These are phyloP conservation scores for Aporophyla lueneburgensis DNA, from an alignment of 2,888 invertebrate genomes.

Conservation along the genomic window DNA sequence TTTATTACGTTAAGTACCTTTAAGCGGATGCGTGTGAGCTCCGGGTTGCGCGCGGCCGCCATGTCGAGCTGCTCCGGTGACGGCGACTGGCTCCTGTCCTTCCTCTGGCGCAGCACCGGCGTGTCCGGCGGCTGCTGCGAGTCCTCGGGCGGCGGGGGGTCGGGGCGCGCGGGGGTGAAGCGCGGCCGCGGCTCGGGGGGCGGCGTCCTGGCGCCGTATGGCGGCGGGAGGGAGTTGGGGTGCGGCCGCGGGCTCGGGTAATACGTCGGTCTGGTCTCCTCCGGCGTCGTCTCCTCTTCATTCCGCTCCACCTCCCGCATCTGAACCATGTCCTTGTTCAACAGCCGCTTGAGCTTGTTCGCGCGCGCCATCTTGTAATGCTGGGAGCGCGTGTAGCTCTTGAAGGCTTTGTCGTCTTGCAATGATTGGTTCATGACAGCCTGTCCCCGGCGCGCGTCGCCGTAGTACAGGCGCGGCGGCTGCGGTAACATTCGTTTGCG, in stretches of 20 bases:
- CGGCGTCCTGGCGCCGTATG: no score
- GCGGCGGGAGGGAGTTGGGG: neutral
- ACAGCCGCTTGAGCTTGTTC: slow-evolving; percentile 35
- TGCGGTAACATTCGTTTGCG: neutral
- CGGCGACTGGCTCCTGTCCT: slow-evolving; percentile 39
- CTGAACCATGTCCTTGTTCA: slow-evolving; percentile 13
- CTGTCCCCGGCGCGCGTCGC: neutral
- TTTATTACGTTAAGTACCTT: slow-evolving; percentile 68
- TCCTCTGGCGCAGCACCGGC: neutral
- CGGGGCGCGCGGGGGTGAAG: neutral
- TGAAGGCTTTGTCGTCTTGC: neutral
- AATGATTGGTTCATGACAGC: neutral
- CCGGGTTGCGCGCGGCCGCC: slow-evolving; percentile 77
- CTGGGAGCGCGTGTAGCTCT: slow-evolving; percentile 6
- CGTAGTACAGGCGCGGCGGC: neutral
- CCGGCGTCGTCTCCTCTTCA: neutral
- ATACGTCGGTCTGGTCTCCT: neutral
- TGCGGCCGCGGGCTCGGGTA: neutral
- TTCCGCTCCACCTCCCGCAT: neutral
- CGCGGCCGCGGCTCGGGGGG: no score
- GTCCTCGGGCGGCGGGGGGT: neutral
- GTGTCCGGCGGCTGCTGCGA: fast-evolving
- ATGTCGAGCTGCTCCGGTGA: slow-evolving; percentile 74
- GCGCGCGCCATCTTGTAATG: slow-evolving; percentile 19
- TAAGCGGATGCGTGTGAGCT: slow-evolving; percentile 66